These are phyloP conservation scores for Megalurothrips usitatus DNA, from an alignment of 2,888 invertebrate genomes.

Conservation along the genomic window DNA sequence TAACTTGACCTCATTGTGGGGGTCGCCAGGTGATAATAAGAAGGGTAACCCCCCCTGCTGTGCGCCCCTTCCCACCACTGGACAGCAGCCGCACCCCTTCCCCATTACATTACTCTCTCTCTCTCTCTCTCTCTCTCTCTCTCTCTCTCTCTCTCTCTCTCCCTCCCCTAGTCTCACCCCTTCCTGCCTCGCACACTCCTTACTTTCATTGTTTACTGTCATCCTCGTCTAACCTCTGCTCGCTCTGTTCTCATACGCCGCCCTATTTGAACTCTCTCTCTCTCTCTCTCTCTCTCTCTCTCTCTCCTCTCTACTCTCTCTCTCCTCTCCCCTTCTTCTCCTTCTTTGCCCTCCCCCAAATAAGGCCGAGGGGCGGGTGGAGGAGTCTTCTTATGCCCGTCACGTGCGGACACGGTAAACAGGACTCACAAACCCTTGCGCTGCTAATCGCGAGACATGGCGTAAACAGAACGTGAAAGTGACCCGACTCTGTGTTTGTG, in stretches of 20 bases:
- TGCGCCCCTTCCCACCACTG: not conserved
- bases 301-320: not conserved
- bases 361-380: no score
- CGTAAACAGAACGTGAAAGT: not conserved
- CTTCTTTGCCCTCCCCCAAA: no score
- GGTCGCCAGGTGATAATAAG: conserved; percentile 16
- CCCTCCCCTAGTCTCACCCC: no score
- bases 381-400: not conserved
- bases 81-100: not conserved
- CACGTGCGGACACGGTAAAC: conserved; percentile 1
- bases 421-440: not conserved
- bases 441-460: not conserved
- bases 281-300: not conserved
- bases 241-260: no score
- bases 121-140: conserved; percentile 1
- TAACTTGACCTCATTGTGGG: conserved; percentile 21
- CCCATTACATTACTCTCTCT: not conserved
- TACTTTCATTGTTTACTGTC: no score
- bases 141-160: not conserved
- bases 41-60: not conserved
- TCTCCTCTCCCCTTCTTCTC: not conserved
- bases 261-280: no score
- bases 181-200: no score
- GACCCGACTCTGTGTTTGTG: not conserved
- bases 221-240: no score